A percentile compares a stretch with the other conserved stretches of the same genome.
These are phyloP conservation scores for Drosophila gaucha DNA, from an alignment of 2,888 invertebrate species.

Conservation along the genomic window DNA sequence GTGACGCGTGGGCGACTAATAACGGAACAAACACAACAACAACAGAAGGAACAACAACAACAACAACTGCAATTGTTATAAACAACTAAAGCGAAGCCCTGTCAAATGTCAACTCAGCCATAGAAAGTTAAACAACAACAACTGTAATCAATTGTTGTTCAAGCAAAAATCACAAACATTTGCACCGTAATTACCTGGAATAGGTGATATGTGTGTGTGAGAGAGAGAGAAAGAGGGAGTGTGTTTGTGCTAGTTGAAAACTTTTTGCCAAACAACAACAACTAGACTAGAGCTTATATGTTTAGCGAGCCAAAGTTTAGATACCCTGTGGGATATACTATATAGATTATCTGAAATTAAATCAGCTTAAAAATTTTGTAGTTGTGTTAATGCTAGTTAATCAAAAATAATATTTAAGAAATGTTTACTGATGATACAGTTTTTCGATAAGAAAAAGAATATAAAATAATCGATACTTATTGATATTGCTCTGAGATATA, in stretches of 20 bases:
- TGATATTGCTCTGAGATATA: no score
- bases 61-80: constrained; percentile 18
- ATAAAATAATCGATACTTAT: no score
- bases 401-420: no score
- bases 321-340: not conserved
- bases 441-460: no score
- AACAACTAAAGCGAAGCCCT: constrained; percentile 34
- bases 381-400: no score
- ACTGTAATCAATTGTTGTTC: constrained; percentile 76
- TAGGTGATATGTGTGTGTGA: constrained; percentile 14
- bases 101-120: constrained; percentile 45
- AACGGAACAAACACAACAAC: constrained; percentile 17
- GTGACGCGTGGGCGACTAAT: constrained; percentile 45
- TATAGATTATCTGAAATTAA: no score
- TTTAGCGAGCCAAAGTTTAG: not conserved
- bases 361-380: no score
- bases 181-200: constrained; percentile 67
- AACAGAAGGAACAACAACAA: not conserved
- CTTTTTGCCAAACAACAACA: constrained; percentile 34
- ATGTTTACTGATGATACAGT: no score
- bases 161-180: constrained; percentile 72
- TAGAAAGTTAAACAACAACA: constrained; percentile 50
- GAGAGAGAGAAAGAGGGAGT: not conserved
- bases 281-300: not conserved
- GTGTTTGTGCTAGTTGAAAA: constrained; percentile 38